These are phyloP conservation scores for Apis cerana DNA, from an alignment of 1,140 invertebrate genomes.

Conservation along the genomic window DNA sequence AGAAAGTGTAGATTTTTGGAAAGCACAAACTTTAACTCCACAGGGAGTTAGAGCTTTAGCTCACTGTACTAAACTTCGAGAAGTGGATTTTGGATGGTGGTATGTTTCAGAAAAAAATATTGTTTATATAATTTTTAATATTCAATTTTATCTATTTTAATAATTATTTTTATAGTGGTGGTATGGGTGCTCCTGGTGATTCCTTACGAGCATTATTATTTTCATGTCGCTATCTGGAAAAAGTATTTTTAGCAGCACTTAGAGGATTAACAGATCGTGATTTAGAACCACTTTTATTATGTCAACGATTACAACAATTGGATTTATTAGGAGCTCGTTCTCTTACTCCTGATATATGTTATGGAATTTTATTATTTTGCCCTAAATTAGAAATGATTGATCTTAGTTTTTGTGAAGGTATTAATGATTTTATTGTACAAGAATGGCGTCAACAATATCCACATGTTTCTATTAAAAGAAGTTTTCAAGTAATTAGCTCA, in stretches of 20 bases:
- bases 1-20: constrained; percentile 92
- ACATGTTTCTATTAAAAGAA: constrained; percentile 84
- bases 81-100: constrained; percentile 96
- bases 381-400: constrained; percentile 88
- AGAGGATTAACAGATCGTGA: constrained; percentile 90
- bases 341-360: constrained; percentile 87
- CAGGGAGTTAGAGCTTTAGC: constrained; percentile 86
- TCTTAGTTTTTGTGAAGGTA: constrained; percentile 92
- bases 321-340: constrained; percentile 91
- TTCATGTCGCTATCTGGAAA: constrained; percentile 86
- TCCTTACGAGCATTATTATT: constrained; percentile 80
- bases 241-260: constrained; percentile 89
- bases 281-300: constrained; percentile 86
- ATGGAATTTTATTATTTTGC: constrained; percentile 81
- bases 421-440: constrained; percentile 86
- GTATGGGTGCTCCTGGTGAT: constrained; percentile 80
- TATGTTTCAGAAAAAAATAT: constrained; percentile 79
- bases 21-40: constrained; percentile 87
- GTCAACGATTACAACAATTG: constrained; percentile 87
- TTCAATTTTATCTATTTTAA: background rate
- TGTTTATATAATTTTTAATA: constrained; percentile 18
- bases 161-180: constrained; percentile 71
- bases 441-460: constrained; percentile 84
- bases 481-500: constrained; percentile 67
- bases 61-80: constrained; percentile 87